Evolutionary conservation across 1,140 invertebrate species (phyloP).

Genomic region (Bombyx mori): DNA sequence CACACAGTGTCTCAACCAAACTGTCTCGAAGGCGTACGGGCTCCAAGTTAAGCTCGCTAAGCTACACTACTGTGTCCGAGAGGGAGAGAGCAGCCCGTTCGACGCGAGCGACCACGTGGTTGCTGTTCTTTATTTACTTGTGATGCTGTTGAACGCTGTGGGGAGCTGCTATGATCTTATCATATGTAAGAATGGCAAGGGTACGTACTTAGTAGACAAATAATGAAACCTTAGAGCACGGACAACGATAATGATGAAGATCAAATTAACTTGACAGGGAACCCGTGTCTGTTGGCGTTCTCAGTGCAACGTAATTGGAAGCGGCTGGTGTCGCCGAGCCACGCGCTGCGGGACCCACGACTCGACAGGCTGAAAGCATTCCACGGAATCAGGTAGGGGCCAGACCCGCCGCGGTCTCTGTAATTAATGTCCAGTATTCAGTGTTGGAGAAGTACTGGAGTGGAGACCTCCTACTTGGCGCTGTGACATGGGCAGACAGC

Average conservation of each 20-base stretch:
- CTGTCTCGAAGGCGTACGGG: constrained; percentile 20
- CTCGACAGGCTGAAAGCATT: constrained; percentile 45
- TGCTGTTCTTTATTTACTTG: constrained; percentile 20
- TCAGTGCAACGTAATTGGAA: constrained; percentile 48
- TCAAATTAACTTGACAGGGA: constrained; percentile 29
- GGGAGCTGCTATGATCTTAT: constrained; percentile 24
- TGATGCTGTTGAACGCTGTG: constrained; percentile 20
- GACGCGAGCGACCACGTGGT: constrained; percentile 19
- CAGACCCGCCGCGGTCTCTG: no score
- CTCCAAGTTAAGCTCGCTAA: constrained; percentile 16
- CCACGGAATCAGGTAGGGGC: constrained; percentile 43
- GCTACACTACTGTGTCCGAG: constrained; percentile 20
- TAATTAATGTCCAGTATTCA: no score
- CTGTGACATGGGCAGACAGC: no score
- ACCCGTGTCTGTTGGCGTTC: constrained; percentile 46
- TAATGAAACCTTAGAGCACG: background rate
- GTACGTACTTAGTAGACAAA: background rate
- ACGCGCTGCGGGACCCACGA: constrained; percentile 29
- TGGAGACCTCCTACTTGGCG: no score
- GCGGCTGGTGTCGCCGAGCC: constrained; percentile 28
- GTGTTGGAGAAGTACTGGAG: no score
- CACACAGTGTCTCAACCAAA: constrained; percentile 23
- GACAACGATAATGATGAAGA: background rate
- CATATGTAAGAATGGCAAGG: constrained; percentile 14
- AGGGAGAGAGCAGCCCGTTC: constrained; percentile 10